These are phyloP conservation scores for Carollia perspicillata DNA, from an alignment of 2,113 vertebrate species.

Conservation along the genomic window DNA sequence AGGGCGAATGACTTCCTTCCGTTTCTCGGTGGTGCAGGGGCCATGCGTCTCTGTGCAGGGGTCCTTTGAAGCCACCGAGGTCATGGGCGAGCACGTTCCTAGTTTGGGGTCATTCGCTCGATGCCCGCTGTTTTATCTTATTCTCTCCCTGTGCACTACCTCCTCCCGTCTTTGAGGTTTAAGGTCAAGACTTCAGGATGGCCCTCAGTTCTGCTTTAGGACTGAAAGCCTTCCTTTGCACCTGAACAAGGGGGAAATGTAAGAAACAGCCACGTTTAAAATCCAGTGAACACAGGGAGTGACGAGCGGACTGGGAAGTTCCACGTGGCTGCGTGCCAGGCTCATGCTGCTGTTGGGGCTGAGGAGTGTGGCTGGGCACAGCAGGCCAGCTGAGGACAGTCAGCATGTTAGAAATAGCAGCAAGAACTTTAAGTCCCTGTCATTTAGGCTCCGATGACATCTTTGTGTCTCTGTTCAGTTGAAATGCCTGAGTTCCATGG, in stretches of 20 bases:
- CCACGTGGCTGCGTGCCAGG: slow-evolving; percentile 57
- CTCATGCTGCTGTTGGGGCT: slow-evolving; percentile 57
- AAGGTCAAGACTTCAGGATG: slow-evolving; percentile 64
- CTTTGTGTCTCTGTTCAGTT: neutral
- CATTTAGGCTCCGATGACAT: neutral
- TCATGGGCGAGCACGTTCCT: neutral
- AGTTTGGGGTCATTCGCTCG: slow-evolving; percentile 36
- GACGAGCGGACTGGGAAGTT: slow-evolving; percentile 78
- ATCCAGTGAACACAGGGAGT: slow-evolving; percentile 73
- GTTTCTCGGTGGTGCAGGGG: neutral
- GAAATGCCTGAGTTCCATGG: rapidly evolving
- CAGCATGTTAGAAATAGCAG: neutral
- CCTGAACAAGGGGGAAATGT: slow-evolving; percentile 81
- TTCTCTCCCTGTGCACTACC: neutral
- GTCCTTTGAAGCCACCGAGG: neutral
- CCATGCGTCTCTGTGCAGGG: neutral
- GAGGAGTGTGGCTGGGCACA: slow-evolving; percentile 47
- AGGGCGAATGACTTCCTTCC: neutral
- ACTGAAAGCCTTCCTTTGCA: slow-evolving; percentile 84
- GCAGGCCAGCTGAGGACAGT: slow-evolving; percentile 60
- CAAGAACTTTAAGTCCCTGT: rapidly evolving
- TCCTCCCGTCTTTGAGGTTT: slow-evolving; percentile 63
- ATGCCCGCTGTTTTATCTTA: slow-evolving; percentile 35
- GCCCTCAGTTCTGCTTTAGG: slow-evolving; percentile 78
- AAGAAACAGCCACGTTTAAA: slow-evolving; percentile 82